Conservation (phyloP, 1,140 invertebrate genomes). For the Eriosoma lanigerum region DNA sequence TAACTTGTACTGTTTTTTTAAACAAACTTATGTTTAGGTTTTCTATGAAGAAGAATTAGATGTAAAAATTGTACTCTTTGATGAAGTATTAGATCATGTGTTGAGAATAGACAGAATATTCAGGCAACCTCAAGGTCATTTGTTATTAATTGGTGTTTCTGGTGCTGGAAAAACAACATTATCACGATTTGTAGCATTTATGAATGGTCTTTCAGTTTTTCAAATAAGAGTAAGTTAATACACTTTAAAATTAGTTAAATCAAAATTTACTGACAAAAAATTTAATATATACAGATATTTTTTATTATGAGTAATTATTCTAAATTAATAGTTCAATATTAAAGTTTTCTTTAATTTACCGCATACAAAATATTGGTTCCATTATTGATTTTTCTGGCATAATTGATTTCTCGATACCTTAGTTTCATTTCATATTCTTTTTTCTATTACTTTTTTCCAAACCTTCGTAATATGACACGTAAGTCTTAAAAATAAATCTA, state of each 20-base stretch:
- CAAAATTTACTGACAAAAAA: no score
- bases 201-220: conserved; percentile 98
- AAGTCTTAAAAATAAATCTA: no score
- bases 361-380: no score
- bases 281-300: no score
- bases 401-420: no score
- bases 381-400: no score
- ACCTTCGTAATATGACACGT: no score
- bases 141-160: conserved; percentile 94
- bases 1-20: background rate
- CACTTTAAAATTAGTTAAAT: background rate
- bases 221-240: conserved; percentile 79
- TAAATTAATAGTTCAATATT: no score
- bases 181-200: conserved; percentile 98
- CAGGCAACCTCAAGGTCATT: conserved; percentile 96
- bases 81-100: conserved; percentile 98
- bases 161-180: conserved; percentile 98
- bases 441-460: no score
- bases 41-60: conserved; percentile 99
- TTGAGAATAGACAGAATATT: conserved; percentile 98
- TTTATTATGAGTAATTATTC: no score
- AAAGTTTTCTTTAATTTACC: no score
- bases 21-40: conserved; percentile 63
- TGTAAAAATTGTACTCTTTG: conserved; percentile 95
- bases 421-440: no score